These are phyloP conservation scores for Cebus imitator DNA, from an alignment of 2,113 vertebrate genomes.

Conservation along the genomic window DNA sequence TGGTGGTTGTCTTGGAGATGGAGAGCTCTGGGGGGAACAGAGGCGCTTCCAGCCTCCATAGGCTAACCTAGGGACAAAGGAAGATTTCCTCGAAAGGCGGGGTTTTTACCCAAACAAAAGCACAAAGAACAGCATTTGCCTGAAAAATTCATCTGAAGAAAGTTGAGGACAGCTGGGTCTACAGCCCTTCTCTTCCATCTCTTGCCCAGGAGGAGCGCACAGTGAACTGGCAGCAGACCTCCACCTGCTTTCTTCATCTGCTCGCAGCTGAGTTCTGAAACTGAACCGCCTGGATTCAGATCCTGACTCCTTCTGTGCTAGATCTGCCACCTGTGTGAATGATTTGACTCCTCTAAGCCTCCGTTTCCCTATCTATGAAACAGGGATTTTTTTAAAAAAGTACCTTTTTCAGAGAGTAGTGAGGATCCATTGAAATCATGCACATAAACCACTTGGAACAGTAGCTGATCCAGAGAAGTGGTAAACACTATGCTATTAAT, in stretches of 20 bases:
- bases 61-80: not conserved
- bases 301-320: not conserved
- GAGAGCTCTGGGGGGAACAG: not conserved
- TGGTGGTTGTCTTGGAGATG: slow-evolving; percentile 45
- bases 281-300: not conserved
- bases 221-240: too few species aligned
- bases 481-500: not conserved
- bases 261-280: not conserved
- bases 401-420: not conserved
- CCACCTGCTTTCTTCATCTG: not conserved
- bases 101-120: not conserved
- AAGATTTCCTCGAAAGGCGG: not conserved
- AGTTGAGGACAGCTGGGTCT: not conserved
- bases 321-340: too few species aligned
- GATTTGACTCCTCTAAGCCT: not conserved
- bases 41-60: not conserved
- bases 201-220: not conserved
- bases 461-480: not conserved
- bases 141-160: not conserved
- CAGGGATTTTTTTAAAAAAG: not conserved
- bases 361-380: not conserved
- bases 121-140: not conserved
- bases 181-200: not conserved
- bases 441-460: not conserved
- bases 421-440: not conserved